phyloP scores from a whole-genome alignment of 2,888 invertebrate genomes.

The Ernsta delagoae region DNA sequence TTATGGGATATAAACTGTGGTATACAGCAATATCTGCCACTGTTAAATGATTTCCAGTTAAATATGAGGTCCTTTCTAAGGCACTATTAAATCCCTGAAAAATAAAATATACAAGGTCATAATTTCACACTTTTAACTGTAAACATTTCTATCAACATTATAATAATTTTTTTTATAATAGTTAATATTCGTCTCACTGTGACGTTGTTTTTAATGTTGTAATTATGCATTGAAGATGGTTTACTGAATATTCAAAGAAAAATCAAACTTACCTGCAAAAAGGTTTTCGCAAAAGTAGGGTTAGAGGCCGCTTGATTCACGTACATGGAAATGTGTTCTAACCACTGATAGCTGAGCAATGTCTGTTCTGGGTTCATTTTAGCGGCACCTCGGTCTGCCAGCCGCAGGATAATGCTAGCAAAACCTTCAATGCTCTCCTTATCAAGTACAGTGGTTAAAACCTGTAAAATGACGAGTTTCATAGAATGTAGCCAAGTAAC shows the following conservation, averaged over 20 bases:
- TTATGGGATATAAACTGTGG: conserved; percentile 86
- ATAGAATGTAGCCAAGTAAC: background rate
- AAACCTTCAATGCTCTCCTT: conserved; percentile 78
- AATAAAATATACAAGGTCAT: background rate
- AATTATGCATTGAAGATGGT: too few relatives aligned
- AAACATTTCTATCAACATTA: too few relatives aligned
- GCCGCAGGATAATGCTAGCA: conserved; percentile 78
- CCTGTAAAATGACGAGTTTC: conserved; percentile 55
- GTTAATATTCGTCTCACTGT: too few relatives aligned
- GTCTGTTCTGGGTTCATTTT: conserved; percentile 69
- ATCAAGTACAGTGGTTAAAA: conserved; percentile 72
- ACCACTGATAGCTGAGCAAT: conserved; percentile 86
- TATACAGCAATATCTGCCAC: conserved; percentile 89
- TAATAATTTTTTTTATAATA: too few relatives aligned
- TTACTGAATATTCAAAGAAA: too few relatives aligned
- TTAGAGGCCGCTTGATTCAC: conserved; percentile 76
- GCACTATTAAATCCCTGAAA: conserved; percentile 71
- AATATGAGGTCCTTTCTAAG: conserved; percentile 65
- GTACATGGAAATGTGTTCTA: conserved; percentile 86
- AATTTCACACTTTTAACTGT: too few relatives aligned
- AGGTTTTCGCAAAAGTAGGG: conserved; percentile 70
- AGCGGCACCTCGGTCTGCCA: conserved; percentile 71
- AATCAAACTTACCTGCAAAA: conserved; percentile 73
- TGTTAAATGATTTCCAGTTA: conserved; percentile 76
- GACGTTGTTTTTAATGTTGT: too few relatives aligned